Conservation (phyloP, 1,140 invertebrate species). For the Aphelenchoides avenae region DNA sequence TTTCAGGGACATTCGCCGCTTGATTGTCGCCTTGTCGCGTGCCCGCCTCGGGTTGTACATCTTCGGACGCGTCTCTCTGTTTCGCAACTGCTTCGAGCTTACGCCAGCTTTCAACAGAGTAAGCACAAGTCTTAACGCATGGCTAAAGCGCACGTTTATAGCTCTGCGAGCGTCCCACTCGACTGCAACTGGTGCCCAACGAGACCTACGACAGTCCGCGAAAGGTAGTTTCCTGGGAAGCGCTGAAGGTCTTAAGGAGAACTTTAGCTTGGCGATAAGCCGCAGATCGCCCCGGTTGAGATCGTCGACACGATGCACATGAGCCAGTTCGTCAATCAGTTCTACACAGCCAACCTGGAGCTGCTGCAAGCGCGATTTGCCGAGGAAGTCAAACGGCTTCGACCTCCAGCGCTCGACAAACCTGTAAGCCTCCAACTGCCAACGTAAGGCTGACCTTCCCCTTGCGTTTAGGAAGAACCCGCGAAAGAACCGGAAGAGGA, state of each 20-base stretch:
- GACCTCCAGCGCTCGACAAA: too few relatives aligned
- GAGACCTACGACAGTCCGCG: conserved; percentile 43
- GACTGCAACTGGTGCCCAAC: conserved; percentile 45
- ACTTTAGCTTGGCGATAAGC: conserved; percentile 23
- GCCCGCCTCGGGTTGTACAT: conserved; percentile 94
- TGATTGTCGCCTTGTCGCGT: conserved; percentile 95
- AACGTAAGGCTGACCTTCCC: background rate
- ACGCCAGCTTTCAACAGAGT: conserved; percentile 87
- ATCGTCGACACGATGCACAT: conserved; percentile 54
- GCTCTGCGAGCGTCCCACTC: conserved; percentile 38
- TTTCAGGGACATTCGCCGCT: conserved; percentile 80
- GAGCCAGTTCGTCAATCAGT: conserved; percentile 53
- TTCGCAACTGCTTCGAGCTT: conserved; percentile 92
- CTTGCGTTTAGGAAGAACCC: conserved; percentile 15
- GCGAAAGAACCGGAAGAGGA: conserved; percentile 14
- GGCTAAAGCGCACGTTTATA: conserved; percentile 16
- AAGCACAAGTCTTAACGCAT: conserved; percentile 9
- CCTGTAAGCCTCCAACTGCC: conserved; percentile 3
- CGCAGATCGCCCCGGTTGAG: conserved; percentile 22
- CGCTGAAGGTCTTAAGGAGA: background rate
- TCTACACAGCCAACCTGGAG: conserved; percentile 53
- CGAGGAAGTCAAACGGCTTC: conserved; percentile 19
- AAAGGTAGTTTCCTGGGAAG: conserved; percentile 22
- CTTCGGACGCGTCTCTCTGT: conserved; percentile 84
- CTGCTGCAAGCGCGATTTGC: conserved; percentile 33